phyloP scores from a whole-genome alignment of 2,113 vertebrate genomes.

The Megaceryle maxima region DNA sequence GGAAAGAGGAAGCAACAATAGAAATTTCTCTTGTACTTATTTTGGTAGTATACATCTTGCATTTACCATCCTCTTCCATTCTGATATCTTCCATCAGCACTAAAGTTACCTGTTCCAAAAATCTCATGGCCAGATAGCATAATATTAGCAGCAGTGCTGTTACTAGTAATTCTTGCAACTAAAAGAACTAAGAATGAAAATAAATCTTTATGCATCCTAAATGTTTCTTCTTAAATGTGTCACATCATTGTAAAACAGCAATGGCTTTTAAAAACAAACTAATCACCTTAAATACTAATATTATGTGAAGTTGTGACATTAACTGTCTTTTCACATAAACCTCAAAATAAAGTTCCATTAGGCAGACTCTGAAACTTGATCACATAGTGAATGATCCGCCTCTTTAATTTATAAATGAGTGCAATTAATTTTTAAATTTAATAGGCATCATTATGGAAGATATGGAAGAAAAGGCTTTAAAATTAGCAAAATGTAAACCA shows the following conservation, averaged over 20 bases:
- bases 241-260: background rate
- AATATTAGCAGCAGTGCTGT: background rate
- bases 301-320: background rate
- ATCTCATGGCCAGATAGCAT: background rate
- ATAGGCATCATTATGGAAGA: background rate
- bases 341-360: background rate
- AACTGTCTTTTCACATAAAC: background rate
- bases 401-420: background rate
- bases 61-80: background rate
- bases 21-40: background rate
- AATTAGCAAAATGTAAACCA: constrained; percentile 21
- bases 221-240: background rate
- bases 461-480: constrained; percentile 11
- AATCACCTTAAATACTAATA: background rate
- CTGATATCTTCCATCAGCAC: background rate
- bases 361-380: background rate
- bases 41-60: background rate
- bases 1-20: background rate
- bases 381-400: background rate
- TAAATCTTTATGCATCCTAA: background rate
- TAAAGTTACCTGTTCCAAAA: background rate
- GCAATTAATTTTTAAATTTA: background rate
- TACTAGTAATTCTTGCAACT: background rate
- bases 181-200: background rate
- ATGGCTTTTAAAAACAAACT: background rate